Evolutionary conservation across 2,113 vertebrate genomes (phyloP), one percentile per base, ranked within the genome.

Genomic region (Micromys minutus): DNA sequence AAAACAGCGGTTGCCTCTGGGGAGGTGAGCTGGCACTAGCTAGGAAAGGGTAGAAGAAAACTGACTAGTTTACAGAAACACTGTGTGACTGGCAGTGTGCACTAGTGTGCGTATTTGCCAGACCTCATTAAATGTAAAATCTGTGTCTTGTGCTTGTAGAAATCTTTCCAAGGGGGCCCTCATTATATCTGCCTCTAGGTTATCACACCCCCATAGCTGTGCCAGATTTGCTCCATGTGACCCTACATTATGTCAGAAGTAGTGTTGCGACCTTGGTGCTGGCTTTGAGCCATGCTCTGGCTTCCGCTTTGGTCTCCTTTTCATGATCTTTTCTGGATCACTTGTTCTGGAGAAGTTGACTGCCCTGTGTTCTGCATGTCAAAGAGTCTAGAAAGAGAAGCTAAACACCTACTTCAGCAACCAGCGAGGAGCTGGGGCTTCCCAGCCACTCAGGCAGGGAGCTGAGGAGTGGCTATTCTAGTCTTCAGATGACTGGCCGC

Each of bases 131-230:
- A 81, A 87, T 8, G 5, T 74, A 77, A 72, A 61, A 16, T 83
- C n/a, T 92, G 22, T 77, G 81, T 39, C 34, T 59, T 90, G 92
- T 87, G 67, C 74, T 71, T 88, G 69, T 71, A 61, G 65, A 67
- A 94, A 26, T 12, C n/a, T 90, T 76, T 87, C 24, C 42, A 87
- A 77, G 80, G 87, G 57, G 59, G 26, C 19, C 6, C 5, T n/a
- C 31, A 39, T 39, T 77, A 65, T 45, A 26, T 34, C 83, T 21
- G 15, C 34, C 12, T 88, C 50, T 88, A 79, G 71, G 39, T 42
- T 59, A 87, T 95, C 65, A 65, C 15, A 83, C 75, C 10, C 15
- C 39, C 13, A 16, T 24, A 34, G 29, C 76, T 29, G 45, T 85
- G 9, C 9, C 24, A 19, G 67, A 16, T 11, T 57, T 91, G 50